These are phyloP conservation scores for Amblyopsis rosae DNA, from an alignment of 2,113 vertebrate genomes.

Conservation along the genomic window DNA sequence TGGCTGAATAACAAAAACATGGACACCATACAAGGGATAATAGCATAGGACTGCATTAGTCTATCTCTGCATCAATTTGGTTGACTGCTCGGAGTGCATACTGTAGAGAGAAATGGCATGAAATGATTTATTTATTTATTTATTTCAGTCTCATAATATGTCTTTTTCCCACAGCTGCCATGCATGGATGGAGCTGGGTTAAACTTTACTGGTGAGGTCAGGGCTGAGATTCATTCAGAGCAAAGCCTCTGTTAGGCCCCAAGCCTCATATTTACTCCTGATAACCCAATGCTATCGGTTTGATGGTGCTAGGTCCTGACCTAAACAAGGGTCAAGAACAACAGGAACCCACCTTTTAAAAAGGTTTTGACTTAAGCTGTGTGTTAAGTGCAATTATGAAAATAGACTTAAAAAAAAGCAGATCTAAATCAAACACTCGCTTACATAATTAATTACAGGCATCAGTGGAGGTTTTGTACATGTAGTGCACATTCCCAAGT, in stretches of 20 bases:
- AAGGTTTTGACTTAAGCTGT: background rate
- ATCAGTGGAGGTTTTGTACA: conserved; percentile 9
- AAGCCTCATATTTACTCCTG: conserved; percentile 54
- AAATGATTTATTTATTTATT: background rate
- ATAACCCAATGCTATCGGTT: conserved; percentile 65
- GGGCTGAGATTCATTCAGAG: conserved; percentile 50
- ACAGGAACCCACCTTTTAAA: conserved; percentile 1
- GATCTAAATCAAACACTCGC: background rate
- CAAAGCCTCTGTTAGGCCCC: conserved; percentile 17
- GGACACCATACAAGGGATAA: background rate
- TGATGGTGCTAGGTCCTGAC: conserved; percentile 30
- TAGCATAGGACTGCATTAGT: conserved; percentile 38
- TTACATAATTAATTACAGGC: conserved; percentile 4
- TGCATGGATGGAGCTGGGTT: conserved; percentile 13
- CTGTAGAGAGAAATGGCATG: conserved; percentile 19
- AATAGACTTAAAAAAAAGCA: too few species aligned
- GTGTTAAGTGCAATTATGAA: background rate
- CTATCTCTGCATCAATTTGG: conserved; percentile 31
- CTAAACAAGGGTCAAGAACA: conserved; percentile 54
- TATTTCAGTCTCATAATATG: background rate
- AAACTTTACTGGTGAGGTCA: conserved; percentile 37
- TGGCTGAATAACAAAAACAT: too few species aligned
- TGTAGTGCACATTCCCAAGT: background rate
- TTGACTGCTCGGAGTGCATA: conserved; percentile 24
- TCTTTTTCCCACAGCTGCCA: conserved; percentile 23